A percentile compares a stretch with the other conserved stretches of the same genome.
phyloP scores from a whole-genome alignment of 2,888 invertebrate genomes.

The Hypsopygia costalis region DNA sequence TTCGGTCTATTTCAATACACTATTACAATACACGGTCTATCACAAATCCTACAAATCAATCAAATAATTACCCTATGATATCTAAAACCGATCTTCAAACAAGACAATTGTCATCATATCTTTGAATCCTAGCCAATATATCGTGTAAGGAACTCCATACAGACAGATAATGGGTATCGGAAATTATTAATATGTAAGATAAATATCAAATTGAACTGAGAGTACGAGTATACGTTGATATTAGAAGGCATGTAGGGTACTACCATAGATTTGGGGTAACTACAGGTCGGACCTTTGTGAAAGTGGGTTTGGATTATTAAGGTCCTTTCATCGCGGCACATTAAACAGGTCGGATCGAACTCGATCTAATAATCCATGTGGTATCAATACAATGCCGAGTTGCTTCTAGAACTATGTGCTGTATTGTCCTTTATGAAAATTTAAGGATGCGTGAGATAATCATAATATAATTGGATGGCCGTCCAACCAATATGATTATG shows the following conservation, averaged over 20 bases:
- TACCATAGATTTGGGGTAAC: background rate
- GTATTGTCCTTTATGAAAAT: too few species aligned
- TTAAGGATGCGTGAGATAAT: too few species aligned
- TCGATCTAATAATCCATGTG: background rate
- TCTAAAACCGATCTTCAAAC: background rate
- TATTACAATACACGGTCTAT: too few species aligned
- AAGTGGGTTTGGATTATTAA: background rate
- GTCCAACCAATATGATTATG: too few species aligned
- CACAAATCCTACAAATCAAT: too few species aligned
- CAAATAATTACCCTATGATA: constrained; percentile 4
- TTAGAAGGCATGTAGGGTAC: background rate
- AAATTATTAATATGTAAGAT: background rate
- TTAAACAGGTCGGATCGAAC: background rate
- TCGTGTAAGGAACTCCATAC: background rate
- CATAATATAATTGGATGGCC: too few species aligned
- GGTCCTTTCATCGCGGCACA: background rate
- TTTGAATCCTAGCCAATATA: background rate
- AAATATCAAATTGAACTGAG: background rate
- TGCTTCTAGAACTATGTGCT: too few species aligned
- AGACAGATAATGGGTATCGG: background rate
- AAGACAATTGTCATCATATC: background rate
- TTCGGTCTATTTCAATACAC: too few species aligned
- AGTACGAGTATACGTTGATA: background rate
- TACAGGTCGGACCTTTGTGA: background rate
- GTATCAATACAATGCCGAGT: background rate